phyloP scores from a whole-genome alignment of 2,888 invertebrate genomes.

The Drosophila testacea region DNA sequence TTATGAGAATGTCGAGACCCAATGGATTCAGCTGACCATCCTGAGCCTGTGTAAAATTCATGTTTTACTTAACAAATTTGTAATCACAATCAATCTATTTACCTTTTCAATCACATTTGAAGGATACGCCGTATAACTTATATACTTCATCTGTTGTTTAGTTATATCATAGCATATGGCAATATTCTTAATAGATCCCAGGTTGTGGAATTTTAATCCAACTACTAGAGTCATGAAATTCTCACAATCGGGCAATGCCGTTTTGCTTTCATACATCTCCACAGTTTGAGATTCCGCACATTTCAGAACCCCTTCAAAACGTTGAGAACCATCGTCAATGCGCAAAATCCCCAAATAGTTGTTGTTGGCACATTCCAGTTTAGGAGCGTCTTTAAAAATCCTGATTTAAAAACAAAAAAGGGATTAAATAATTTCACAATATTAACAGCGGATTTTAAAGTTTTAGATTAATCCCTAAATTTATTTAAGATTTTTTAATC shows the following conservation, averaged over 20 bases:
- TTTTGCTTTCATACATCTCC: slow-evolving; percentile 1
- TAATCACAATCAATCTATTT: background rate
- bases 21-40: slow-evolving; percentile 1
- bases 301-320: too few species aligned
- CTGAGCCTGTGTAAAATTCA: background rate
- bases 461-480: too few species aligned
- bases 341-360: too few species aligned
- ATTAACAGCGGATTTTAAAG: too few species aligned
- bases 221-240: slow-evolving; percentile 6
- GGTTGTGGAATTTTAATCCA: background rate
- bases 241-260: slow-evolving; percentile 5
- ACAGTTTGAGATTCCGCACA: background rate
- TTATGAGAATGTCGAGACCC: background rate
- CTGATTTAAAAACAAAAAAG: too few species aligned
- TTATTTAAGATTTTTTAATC: too few species aligned
- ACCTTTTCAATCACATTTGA: slow-evolving; percentile 2
- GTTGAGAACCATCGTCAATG: too few species aligned
- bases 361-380: too few species aligned
- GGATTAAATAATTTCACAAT: too few species aligned
- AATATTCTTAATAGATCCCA: slow-evolving; percentile 2
- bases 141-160: background rate
- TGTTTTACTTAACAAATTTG: background rate
- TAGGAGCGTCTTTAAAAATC: too few species aligned
- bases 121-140: slow-evolving; percentile 9
- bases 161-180: slow-evolving; percentile 9